phyloP scores from a whole-genome alignment of 2,113 vertebrate species.

The Taurulus bubalis region DNA sequence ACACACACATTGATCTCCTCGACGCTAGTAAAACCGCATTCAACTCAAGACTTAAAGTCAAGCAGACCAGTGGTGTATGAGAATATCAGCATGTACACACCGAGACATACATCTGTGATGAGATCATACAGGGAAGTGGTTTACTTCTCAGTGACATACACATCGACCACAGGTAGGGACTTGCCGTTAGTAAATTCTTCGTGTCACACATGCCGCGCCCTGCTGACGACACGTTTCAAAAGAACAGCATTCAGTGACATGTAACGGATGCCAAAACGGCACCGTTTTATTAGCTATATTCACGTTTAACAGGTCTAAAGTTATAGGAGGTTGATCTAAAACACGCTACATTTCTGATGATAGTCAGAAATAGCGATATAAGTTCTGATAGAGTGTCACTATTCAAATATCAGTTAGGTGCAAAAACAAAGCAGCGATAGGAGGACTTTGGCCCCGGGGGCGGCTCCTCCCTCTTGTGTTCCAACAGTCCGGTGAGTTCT shows the following conservation, averaged over 20 bases:
- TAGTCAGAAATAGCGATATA: no score
- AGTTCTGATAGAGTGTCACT: background rate
- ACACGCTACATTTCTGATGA: background rate
- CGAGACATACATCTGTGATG: background rate
- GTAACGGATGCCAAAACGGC: background rate
- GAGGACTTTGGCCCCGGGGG: conserved; percentile 53
- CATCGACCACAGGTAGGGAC: conserved; percentile 45
- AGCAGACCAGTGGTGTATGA: background rate
- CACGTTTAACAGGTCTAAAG: no score
- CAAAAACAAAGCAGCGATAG: conserved; percentile 17
- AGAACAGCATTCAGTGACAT: background rate
- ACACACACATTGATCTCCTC: background rate
- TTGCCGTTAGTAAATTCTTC: conserved; percentile 35
- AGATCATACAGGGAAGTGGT: conserved; percentile 19
- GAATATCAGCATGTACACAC: background rate
- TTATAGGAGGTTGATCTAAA: background rate
- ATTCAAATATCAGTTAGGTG: conserved; percentile 9
- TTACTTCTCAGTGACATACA: conserved; percentile 5
- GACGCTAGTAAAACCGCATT: background rate
- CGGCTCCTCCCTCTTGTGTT: conserved; percentile 62
- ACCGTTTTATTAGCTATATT: background rate
- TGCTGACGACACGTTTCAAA: conserved; percentile 28
- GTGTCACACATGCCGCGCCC: conserved; percentile 35
- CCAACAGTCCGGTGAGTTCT: conserved; percentile 20
- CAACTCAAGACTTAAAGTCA: background rate